Evolutionary conservation across 2,113 vertebrate genomes (phyloP), one percentile per base, ranked within the genome.

Genomic region (Oncorhynchus kisutch): DNA sequence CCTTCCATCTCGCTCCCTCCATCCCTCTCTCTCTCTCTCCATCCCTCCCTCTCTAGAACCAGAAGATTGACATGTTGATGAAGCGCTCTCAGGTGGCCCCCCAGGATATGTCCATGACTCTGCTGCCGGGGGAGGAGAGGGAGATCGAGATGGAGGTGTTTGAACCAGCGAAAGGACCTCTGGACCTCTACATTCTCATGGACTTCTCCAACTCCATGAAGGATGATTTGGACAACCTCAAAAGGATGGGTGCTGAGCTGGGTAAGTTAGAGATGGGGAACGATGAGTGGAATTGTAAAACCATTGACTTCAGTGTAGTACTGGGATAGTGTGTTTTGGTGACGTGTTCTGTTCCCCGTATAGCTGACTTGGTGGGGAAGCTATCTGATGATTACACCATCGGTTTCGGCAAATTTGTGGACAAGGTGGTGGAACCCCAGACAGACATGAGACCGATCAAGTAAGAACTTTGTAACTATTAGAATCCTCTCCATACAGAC

Each of bases 111-210:
- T 74, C 0, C 25, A 86, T 96, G 88, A 80, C 62, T 1, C 89
- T 99, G 59, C 90, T 95, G 54, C 95, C 97, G 0, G 98, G 96
- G 0, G 96, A 97, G 83, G 94, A 96, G 86, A 91, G 67, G 62
- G 73, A n/a, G 70, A 84, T 98, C 3, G n/a, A 92, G 5, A 86
- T 98, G 81, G 73, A 96, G 0, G 94, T 98, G 73, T 99, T 98
- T 66, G 92, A 97, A 83, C 96, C 97, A 3, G 59, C 22, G 22
- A 92, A 94, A 83, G 96, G 95, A 59, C 98, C 97, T 0, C 87
- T 99, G 84, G 98, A 99, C 80, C 95, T 99, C 65, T 99, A 99
- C 75, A 98, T 99, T 75, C 97, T 99, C 73, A 99, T 99, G 98
- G 98, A 99, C 90, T 99, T 99, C 90, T 99, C 98, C 80, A 94